phyloP scores from a whole-genome alignment of 2,888 invertebrate genomes.

The Blomia tropicalis region DNA sequence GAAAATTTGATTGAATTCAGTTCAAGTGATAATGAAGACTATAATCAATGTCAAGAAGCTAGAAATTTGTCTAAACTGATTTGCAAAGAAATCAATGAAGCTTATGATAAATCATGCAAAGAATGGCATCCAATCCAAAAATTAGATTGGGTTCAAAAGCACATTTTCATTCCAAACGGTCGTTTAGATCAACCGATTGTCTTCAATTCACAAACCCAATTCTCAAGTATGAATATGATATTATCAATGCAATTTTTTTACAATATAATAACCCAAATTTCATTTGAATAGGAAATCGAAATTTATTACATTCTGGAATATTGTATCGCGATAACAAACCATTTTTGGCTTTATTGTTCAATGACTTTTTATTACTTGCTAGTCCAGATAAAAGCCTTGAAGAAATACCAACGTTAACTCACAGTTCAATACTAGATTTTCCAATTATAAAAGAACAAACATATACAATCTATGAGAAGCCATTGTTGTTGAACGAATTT shows the following conservation, averaged over 20 bases:
- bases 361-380: conserved; percentile 55
- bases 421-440: no score
- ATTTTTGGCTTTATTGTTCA: conserved; percentile 55
- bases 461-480: conserved; percentile 53
- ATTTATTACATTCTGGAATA: conserved; percentile 52
- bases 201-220: conserved; percentile 59
- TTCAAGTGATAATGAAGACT: conserved; percentile 45
- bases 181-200: conserved; percentile 40
- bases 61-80: conserved; percentile 49
- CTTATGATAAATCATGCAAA: conserved; percentile 44
- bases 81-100: conserved; percentile 50
- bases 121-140: conserved; percentile 57
- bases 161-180: conserved; percentile 36
- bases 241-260: no score
- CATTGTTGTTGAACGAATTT: conserved; percentile 29
- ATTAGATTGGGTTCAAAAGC: conserved; percentile 55
- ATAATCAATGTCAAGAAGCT: conserved; percentile 48
- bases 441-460: no score
- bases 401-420: conserved; percentile 40
- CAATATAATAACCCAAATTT: no score
- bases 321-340: conserved; percentile 55
- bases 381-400: conserved; percentile 36
- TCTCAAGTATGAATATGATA: no score
- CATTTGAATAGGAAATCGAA: conserved; percentile 49
- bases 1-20: conserved; percentile 52